A percentile compares a stretch with the other conserved stretches of the same genome.
Evolutionary conservation across 2,888 invertebrate genomes (phyloP).

Genomic region (Dicyrtoma fusca): DNA sequence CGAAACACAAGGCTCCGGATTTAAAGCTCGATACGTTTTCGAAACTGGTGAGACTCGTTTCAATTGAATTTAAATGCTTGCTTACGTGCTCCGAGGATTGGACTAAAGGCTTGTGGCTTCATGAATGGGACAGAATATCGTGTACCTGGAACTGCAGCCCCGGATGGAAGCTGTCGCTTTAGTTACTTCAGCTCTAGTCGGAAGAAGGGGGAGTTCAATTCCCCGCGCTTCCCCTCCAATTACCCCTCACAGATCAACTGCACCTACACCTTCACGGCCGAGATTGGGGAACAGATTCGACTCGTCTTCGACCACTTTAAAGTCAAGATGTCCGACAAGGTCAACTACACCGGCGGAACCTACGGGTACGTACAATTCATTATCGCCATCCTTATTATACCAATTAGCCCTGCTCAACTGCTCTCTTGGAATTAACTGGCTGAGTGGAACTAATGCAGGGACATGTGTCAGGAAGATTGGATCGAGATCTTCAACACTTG

Average conservation of each 20-base stretch:
- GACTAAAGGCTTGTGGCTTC: background rate
- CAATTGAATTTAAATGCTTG: too few species aligned
- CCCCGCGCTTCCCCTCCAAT: slow-evolving; percentile 93
- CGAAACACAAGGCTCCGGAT: slow-evolving; percentile 84
- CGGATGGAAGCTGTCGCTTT: slow-evolving; percentile 86
- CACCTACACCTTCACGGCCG: slow-evolving; percentile 85
- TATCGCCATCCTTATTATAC: background rate
- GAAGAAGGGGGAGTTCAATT: slow-evolving; percentile 90
- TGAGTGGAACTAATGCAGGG: slow-evolving; percentile 31
- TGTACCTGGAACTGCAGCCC: slow-evolving; percentile 91
- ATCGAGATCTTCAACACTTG: slow-evolving; percentile 90
- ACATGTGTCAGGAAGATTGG: slow-evolving; percentile 86
- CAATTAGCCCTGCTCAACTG: too few species aligned
- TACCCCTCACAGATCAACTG: slow-evolving; percentile 95
- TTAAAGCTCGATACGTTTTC: slow-evolving; percentile 84
- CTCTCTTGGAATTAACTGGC: background rate
- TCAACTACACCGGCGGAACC: slow-evolving; percentile 71
- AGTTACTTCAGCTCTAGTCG: slow-evolving; percentile 85
- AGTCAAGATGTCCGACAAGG: slow-evolving; percentile 74
- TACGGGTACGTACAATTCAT: slow-evolving; percentile 67
- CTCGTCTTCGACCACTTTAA: slow-evolving; percentile 90
- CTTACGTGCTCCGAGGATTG: too few species aligned
- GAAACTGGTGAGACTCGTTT: slow-evolving; percentile 69
- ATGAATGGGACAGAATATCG: slow-evolving; percentile 72
- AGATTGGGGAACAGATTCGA: slow-evolving; percentile 85